Evolutionary conservation across 2,797 vertebrate species (phyloP).

Genomic region (Liparis tanakae): DNA sequence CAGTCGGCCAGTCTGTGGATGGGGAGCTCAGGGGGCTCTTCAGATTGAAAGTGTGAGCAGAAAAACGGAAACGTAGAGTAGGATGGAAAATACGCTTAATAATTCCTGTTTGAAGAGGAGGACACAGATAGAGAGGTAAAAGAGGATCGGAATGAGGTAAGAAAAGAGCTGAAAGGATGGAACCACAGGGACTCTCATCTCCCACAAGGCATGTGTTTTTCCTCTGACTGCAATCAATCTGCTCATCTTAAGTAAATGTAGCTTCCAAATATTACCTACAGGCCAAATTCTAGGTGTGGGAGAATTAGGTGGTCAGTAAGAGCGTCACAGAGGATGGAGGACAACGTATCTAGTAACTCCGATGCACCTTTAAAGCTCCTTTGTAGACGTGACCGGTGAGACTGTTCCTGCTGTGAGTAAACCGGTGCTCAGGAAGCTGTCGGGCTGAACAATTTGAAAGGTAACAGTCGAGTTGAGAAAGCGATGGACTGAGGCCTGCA

Average conservation of each 20-base stretch:
- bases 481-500: background rate
- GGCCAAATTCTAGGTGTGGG: constrained; percentile 10
- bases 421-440: background rate
- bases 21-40: constrained; percentile 24
- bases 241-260: constrained; percentile 27
- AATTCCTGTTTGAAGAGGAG: constrained; percentile 51
- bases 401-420: constrained; percentile 1
- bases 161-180: constrained; percentile 45
- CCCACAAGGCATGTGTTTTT: constrained; percentile 63
- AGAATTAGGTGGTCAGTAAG: constrained; percentile 4
- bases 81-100: constrained; percentile 68
- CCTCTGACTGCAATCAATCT: constrained; percentile 55
- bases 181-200: constrained; percentile 47
- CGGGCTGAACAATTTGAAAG: background rate
- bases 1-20: constrained; percentile 6
- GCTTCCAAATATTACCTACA: constrained; percentile 43
- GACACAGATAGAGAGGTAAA: constrained; percentile 52
- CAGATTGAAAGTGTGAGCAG: constrained; percentile 62
- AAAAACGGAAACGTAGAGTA: constrained; percentile 55
- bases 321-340: constrained; percentile 9
- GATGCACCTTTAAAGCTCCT: constrained; percentile 6
- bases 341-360: constrained; percentile 11
- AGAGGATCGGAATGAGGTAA: constrained; percentile 22
- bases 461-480: constrained; percentile 9
- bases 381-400: background rate